Evolutionary conservation across 2,113 vertebrate genomes (phyloP), one percentile per base, ranked within the genome.

Genomic region (Ardeotis arabs): DNA sequence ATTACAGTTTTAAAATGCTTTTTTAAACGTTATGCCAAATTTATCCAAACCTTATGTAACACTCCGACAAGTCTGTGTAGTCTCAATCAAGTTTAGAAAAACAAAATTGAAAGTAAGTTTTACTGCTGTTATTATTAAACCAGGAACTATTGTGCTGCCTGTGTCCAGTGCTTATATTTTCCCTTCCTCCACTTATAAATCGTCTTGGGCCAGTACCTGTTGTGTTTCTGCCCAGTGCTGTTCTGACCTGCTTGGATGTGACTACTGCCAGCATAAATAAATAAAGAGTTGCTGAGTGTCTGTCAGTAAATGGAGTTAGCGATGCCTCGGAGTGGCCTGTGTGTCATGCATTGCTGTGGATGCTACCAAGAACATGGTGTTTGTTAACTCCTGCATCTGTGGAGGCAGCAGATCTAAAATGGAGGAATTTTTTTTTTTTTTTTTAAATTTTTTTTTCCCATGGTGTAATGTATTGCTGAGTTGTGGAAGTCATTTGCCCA

Each of bases 1-100:
- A n/a, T 9, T 24, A 14, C 7, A 23, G 5, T 31, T 89, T 44
- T 56, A 75, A 81, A 87, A 63, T 0, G 0, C 1, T 18, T 53
- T 84, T 63, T 68, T 44, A 82, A 35, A 68, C 28, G 3, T 41
- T 60, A 64, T 84, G 6, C 15, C 44, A 59, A 35, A 75, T 41
- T 70, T 63, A 55, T 50, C 24, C 22, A 47, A 29, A 6, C n/a
- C 10, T 31, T 78, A 16, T 4, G 1, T 44, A 92, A 68, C 7
- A 29, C 10, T 60, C 10, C 47, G 31, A 69, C 5, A 56, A 73
- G 14, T 56, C 35, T 85, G 12, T 41, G 4, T 76, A 74, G 12
- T 50, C n/a, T 77, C 31, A 77, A 31, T 20, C 10, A 76, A 50
- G 7, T 59, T 67, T n/a, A 18, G 24, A 67, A 70, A 84, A 85